phyloP scores from a whole-genome alignment of 2,888 invertebrate species.

The Neoitamus cyanurus region DNA sequence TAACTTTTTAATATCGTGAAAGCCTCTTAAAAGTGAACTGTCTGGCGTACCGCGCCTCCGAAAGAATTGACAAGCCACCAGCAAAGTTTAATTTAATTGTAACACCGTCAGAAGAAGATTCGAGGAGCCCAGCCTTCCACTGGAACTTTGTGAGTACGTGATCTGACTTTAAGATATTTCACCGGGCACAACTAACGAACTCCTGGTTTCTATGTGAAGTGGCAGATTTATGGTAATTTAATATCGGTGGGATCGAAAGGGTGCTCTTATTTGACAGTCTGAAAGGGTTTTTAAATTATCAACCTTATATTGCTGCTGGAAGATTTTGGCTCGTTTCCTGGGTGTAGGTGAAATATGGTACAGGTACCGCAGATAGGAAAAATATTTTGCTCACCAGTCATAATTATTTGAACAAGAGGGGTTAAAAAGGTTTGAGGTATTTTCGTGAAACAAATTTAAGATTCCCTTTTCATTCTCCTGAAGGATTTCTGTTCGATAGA shows the following conservation, averaged over 20 bases:
- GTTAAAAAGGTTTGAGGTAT: neutral
- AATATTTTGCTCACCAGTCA: neutral
- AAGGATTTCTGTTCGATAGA: no score
- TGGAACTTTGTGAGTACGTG: constrained; percentile 34
- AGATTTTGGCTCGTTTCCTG: neutral
- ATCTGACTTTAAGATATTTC: constrained; percentile 41
- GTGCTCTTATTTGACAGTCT: constrained; percentile 33
- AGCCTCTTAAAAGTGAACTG: constrained; percentile 30
- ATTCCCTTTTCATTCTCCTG: no score
- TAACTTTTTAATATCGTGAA: constrained; percentile 40
- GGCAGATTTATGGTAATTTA: constrained; percentile 51
- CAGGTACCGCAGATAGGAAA: neutral
- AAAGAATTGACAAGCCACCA: constrained; percentile 45
- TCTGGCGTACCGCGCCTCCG: neutral
- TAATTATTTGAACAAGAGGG: neutral
- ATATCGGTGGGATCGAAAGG: constrained; percentile 38
- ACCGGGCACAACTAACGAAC: constrained; percentile 43
- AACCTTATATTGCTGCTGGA: neutral
- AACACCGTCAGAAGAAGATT: constrained; percentile 44
- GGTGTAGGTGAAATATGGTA: neutral
- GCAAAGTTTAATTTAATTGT: constrained; percentile 52
- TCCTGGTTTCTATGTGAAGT: constrained; percentile 46
- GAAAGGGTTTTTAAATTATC: constrained; percentile 32
- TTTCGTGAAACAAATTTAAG: no score
- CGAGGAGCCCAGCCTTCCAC: neutral